phyloP scores from a whole-genome alignment of 2,797 vertebrate genomes.

The Argentina silus region DNA sequence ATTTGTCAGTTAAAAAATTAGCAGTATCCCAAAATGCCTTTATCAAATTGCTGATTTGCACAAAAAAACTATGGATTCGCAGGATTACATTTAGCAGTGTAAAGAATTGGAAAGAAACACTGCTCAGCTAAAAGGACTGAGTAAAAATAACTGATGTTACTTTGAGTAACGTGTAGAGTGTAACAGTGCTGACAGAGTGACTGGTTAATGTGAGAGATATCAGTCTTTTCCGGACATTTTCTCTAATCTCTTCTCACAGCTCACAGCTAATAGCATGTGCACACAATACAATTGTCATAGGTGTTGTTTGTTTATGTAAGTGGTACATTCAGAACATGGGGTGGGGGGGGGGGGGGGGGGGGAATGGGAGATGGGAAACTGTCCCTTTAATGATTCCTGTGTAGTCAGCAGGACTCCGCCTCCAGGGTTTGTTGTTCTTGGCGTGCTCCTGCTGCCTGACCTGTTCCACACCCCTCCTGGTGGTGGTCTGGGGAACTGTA shows the following conservation, averaged over 20 bases:
- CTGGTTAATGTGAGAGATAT: conserved; percentile 15
- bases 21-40: background rate
- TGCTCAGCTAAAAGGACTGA: conserved; percentile 2
- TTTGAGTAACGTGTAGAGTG: background rate
- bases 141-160: background rate
- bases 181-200: background rate
- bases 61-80: background rate
- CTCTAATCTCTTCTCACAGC: conserved; percentile 24
- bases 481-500: conserved; percentile 48
- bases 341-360: conserved; percentile 38
- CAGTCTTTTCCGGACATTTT: conserved; percentile 21
- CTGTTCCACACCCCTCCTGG: conserved; percentile 67
- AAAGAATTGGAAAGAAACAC: conserved; percentile 6
- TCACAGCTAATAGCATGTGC: conserved; percentile 15
- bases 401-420: conserved; percentile 65
- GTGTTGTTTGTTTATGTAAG: conserved; percentile 64
- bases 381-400: conserved; percentile 64
- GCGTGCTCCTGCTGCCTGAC: conserved; percentile 52
- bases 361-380: conserved; percentile 37
- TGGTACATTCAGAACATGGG: conserved; percentile 48
- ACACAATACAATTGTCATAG: conserved; percentile 47
- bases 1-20: conserved; percentile 9
- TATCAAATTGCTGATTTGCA: conserved; percentile 11
- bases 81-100: background rate
- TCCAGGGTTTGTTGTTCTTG: conserved; percentile 69